Percentiles rank a stretch among this genome's conserved stretches.
These are phyloP conservation scores for Dynastes tityus DNA, from an alignment of 2,888 invertebrate species.

Conservation along the genomic window DNA sequence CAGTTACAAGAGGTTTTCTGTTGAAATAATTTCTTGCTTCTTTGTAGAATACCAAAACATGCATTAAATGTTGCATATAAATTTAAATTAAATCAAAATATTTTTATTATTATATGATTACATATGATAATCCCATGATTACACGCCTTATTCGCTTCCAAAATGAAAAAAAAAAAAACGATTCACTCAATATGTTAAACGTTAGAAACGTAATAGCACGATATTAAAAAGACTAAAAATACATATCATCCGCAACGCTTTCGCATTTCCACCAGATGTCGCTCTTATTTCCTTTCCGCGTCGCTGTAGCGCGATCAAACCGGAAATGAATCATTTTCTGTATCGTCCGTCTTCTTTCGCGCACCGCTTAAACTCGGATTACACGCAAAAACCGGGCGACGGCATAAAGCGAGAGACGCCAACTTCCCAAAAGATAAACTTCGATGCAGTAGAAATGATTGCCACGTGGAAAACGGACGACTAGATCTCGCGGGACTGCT, in stretches of 20 bases:
- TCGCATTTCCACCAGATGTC: conserved; percentile 4
- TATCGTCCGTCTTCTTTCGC: conserved; percentile 2
- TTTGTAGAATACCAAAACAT: too few relatives aligned
- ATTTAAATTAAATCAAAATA: too few relatives aligned
- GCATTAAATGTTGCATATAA: too few relatives aligned
- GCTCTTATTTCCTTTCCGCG: conserved; percentile 4
- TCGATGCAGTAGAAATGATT: conserved; percentile 14
- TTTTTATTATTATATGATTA: too few relatives aligned
- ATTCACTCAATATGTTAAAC: too few relatives aligned
- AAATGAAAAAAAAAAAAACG: too few relatives aligned
- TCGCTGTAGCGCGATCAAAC: conserved; percentile 4
- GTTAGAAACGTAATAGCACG: neutral
- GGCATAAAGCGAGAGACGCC: too few relatives aligned
- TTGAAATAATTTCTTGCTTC: too few relatives aligned
- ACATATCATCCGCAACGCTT: neutral
- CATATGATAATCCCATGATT: too few relatives aligned
- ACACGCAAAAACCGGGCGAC: conserved; percentile 13
- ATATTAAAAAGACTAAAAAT: neutral
- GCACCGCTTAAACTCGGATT: conserved; percentile 10
- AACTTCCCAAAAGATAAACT: conserved; percentile 6
- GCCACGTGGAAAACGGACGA: neutral
- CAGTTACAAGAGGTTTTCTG: too few relatives aligned
- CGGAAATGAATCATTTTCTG: conserved; percentile 38
- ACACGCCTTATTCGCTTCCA: too few relatives aligned
- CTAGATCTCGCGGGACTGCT: conserved; percentile 12